A percentile compares a stretch with the other conserved stretches of the same genome.
Conservation (phyloP, 2,113 vertebrate genomes). For the Coryphaenoides rupestris region DNA sequence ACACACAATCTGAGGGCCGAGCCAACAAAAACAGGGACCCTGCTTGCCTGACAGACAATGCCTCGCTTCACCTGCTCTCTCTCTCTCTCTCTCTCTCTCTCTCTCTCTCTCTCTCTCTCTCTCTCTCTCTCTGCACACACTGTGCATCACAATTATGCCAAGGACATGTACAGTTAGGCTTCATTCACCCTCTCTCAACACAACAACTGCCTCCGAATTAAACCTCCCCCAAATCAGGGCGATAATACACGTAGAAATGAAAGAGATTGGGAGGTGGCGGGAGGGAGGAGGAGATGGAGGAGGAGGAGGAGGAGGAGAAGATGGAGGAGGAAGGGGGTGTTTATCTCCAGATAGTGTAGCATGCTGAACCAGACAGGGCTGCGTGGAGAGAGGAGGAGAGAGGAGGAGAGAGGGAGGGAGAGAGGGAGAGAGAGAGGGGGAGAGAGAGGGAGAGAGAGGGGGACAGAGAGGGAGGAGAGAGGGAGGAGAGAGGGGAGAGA, state of each 20-base stretch:
- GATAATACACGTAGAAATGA: conserved; percentile 78
- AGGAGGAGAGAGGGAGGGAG: background rate
- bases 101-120: too few relatives aligned
- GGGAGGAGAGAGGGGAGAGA: background rate
- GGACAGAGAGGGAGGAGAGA: background rate
- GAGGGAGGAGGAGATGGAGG: background rate
- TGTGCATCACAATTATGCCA: conserved; percentile 96
- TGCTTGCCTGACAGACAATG: conserved; percentile 99
- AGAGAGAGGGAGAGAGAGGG: background rate
- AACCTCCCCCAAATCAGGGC: conserved; percentile 72
- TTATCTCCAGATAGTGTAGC: background rate
- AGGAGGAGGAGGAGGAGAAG: background rate
- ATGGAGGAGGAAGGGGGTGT: background rate
- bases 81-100: too few relatives aligned
- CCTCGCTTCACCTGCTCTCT: conserved; percentile 99
- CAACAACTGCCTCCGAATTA: conserved; percentile 88
- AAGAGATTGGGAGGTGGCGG: background rate
- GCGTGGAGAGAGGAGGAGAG: background rate
- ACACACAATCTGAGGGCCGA: conserved; percentile 98
- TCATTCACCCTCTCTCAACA: conserved; percentile 93
- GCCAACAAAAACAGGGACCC: conserved; percentile 96
- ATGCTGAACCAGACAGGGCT: background rate
- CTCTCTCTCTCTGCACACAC: too few relatives aligned
- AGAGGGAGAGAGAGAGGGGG: background rate
- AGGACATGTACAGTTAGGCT: conserved; percentile 94